Percentiles rank a stretch among this genome's conserved stretches.
Conservation (phyloP, 1,140 invertebrate genomes). For the Diprion similis region DNA sequence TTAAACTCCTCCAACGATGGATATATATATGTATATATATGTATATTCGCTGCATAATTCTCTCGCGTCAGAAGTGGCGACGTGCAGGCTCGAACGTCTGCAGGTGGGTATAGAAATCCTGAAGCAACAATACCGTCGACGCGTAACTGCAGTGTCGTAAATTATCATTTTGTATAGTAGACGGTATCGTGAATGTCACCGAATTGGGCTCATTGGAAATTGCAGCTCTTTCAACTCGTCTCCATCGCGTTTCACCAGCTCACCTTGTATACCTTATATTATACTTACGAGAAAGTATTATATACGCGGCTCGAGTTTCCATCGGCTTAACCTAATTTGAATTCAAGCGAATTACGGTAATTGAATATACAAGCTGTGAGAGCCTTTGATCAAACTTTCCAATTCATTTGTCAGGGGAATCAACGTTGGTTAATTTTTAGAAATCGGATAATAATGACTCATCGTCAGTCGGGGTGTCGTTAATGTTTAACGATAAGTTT, state of each 20-base stretch:
- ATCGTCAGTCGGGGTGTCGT: too few relatives aligned
- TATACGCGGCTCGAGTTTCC: not conserved
- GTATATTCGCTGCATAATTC: not conserved
- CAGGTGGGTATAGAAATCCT: too few relatives aligned
- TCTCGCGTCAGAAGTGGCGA: too few relatives aligned
- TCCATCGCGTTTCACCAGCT: not conserved
- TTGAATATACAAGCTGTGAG: too few relatives aligned
- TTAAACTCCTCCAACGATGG: not conserved
- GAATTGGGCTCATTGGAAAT: too few relatives aligned
- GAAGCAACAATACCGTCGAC: too few relatives aligned
- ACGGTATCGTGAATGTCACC: not conserved
- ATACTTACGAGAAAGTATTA: not conserved
- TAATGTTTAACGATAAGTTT: too few relatives aligned
- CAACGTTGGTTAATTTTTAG: too few relatives aligned
- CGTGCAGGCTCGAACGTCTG: too few relatives aligned
- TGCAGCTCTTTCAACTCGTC: not conserved
- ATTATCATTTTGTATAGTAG: conserved; percentile 2
- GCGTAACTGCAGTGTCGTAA: not conserved
- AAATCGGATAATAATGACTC: too few relatives aligned
- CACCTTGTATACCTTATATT: not conserved
- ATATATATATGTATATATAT: not conserved
- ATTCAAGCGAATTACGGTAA: not conserved
- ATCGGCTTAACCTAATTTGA: not conserved
- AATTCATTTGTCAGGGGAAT: too few relatives aligned
- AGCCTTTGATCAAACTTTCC: too few relatives aligned